Conservation (phyloP, 2,797 vertebrate genomes). For the Tympanoctomys barrerae region DNA sequence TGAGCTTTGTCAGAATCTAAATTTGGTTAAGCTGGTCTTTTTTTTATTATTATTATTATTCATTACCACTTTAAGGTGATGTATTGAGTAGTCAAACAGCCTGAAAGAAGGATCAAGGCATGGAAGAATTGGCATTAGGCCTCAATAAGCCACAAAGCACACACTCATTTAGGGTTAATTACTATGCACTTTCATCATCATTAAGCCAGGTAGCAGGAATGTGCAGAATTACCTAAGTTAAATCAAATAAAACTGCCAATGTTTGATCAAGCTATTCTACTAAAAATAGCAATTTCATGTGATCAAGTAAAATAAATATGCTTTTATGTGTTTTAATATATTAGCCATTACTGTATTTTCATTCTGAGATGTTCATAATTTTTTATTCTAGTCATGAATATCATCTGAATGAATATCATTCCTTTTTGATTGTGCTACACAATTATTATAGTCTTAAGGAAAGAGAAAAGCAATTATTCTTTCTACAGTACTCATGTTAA, state of each 20-base stretch:
- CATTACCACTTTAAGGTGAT: neutral
- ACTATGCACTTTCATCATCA: slow-evolving; percentile 23
- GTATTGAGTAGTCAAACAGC: neutral
- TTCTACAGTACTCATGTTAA: slow-evolving; percentile 40
- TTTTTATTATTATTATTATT: no score
- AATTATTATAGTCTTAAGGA: slow-evolving; percentile 1
- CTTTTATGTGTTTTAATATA: slow-evolving; percentile 38
- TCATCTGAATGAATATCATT: neutral
- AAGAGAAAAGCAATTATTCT: slow-evolving; percentile 28
- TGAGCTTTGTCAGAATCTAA: neutral
- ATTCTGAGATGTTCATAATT: slow-evolving; percentile 15
- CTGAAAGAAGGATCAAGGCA: neutral
- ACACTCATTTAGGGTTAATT: neutral
- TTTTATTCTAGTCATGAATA: slow-evolving; percentile 32
- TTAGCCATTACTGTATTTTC: slow-evolving; percentile 23
- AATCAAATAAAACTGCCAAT: slow-evolving; percentile 35
- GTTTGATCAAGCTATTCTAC: neutral
- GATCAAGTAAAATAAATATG: slow-evolving; percentile 26
- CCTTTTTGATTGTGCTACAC: neutral
- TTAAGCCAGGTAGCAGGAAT: neutral
- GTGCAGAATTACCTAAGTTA: neutral
- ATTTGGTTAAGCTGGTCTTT: neutral
- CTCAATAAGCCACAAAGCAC: neutral
- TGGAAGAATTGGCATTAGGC: neutral
- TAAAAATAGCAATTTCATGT: slow-evolving; percentile 10